phyloP scores from a whole-genome alignment of 92 coral and sea anemone genomes.

The Chrysogorgia sp. region DNA sequence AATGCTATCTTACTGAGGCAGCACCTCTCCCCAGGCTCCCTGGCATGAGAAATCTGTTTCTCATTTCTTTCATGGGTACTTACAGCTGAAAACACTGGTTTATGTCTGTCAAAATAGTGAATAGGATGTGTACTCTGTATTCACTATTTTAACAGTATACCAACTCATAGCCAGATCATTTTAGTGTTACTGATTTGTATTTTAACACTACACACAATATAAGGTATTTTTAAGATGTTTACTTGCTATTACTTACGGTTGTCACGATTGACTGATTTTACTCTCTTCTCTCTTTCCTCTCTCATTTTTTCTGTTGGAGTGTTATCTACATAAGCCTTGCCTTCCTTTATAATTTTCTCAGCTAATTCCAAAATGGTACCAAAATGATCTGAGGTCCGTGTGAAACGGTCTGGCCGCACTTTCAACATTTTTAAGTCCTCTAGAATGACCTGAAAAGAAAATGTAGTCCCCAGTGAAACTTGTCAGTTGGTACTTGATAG shows the following conservation, averaged over 20 bases:
- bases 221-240: background rate
- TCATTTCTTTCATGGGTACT: too few species aligned
- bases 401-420: constrained; percentile 76
- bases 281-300: constrained; percentile 85
- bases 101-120: too few species aligned
- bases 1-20: too few species aligned
- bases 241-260: constrained; percentile 85
- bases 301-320: constrained; percentile 94
- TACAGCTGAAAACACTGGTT: too few species aligned
- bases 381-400: constrained; percentile 97
- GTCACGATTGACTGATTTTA: constrained; percentile 79
- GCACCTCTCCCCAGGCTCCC: too few species aligned
- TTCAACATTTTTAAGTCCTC: constrained; percentile 88
- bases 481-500: background rate
- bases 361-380: constrained; percentile 73
- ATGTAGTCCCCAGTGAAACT: too few species aligned
- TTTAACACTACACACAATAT: background rate
- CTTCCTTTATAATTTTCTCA: constrained; percentile 83
- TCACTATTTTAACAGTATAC: too few species aligned
- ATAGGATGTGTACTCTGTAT: too few species aligned
- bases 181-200: too few species aligned
- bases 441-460: constrained; percentile 70
- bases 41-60: too few species aligned
- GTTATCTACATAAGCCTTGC: constrained; percentile 86
- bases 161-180: too few species aligned